A percentile compares a stretch with the other conserved stretches of the same genome.
Evolutionary conservation across 2,888 invertebrate genomes (phyloP).

Genomic region (Acheta domesticus): DNA sequence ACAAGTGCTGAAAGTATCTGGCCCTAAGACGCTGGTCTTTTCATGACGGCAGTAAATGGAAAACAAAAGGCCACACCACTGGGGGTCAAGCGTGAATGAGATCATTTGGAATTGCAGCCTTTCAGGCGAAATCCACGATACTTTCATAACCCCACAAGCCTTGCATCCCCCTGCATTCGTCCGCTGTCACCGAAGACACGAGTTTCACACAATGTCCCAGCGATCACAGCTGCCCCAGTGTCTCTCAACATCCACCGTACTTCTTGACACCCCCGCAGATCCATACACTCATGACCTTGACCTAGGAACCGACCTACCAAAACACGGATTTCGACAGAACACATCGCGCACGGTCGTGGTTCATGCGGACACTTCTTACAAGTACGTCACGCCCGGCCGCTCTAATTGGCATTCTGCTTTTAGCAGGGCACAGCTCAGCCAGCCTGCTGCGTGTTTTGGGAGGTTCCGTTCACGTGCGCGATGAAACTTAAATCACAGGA

Average conservation of each 20-base stretch:
- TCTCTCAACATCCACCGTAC: not conserved
- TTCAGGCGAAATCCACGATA: conserved; percentile 22
- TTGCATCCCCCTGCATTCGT: conserved; percentile 26
- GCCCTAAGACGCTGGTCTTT: conserved; percentile 34
- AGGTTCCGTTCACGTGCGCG: not conserved
- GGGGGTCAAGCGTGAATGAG: conserved; percentile 39
- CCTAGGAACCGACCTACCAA: conserved; percentile 18
- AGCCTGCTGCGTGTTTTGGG: not conserved
- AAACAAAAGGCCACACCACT: conserved; percentile 39
- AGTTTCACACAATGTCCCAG: not conserved
- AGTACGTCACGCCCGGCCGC: not conserved
- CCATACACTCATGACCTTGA: conserved; percentile 18
- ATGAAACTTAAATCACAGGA: not conserved
- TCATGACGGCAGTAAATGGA: conserved; percentile 40
- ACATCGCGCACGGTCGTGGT: not conserved
- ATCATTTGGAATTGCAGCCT: conserved; percentile 36
- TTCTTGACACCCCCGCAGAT: not conserved
- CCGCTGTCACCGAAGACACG: not conserved
- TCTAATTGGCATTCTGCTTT: no score
- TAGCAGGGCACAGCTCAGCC: not conserved
- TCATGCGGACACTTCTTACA: not conserved
- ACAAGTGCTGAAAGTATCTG: conserved; percentile 39
- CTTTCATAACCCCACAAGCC: conserved; percentile 23
- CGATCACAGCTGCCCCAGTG: conserved; percentile 18
- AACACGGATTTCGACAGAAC: not conserved